Evolutionary conservation across 2,888 invertebrate species (phyloP).

Genomic region (Microplitis manilae): DNA sequence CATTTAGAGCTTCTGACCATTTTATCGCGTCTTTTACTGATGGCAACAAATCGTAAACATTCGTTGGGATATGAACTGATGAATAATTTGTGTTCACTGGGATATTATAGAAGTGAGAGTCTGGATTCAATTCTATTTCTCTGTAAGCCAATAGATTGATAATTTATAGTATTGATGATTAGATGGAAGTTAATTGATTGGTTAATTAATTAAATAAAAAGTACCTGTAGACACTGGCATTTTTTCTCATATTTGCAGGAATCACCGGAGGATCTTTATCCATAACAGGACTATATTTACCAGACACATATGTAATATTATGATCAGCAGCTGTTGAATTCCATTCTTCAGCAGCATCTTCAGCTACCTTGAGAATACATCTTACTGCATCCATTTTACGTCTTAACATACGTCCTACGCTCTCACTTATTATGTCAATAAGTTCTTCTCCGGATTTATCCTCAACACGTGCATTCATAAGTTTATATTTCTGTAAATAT

Average conservation of each 20-base stretch:
- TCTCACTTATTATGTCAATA: constrained; percentile 84
- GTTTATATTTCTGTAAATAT: constrained; percentile 81
- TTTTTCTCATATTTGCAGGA: constrained; percentile 61
- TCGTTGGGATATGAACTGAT: constrained; percentile 94
- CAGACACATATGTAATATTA: constrained; percentile 81
- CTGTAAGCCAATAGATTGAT: constrained; percentile 70
- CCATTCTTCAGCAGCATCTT: constrained; percentile 78
- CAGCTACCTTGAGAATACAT: constrained; percentile 85
- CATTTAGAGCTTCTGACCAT: constrained; percentile 92
- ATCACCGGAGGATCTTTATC: constrained; percentile 51
- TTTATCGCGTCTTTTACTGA: constrained; percentile 83
- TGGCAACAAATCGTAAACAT: constrained; percentile 84
- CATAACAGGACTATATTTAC: constrained; percentile 81
- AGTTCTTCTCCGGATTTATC: constrained; percentile 85
- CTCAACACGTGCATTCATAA: constrained; percentile 84
- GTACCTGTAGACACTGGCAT: constrained; percentile 56
- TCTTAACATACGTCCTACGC: constrained; percentile 88
- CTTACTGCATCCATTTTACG: constrained; percentile 92
- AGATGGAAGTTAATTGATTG: no score
- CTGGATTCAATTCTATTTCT: constrained; percentile 77
- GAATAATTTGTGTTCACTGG: constrained; percentile 85
- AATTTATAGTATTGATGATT: neutral
- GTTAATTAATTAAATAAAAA: neutral
- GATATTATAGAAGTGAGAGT: constrained; percentile 89
- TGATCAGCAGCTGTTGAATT: constrained; percentile 63